Base-by-base conservation (phyloP, 1,140 invertebrate species). In the Marisa cornuarietis region DNA sequence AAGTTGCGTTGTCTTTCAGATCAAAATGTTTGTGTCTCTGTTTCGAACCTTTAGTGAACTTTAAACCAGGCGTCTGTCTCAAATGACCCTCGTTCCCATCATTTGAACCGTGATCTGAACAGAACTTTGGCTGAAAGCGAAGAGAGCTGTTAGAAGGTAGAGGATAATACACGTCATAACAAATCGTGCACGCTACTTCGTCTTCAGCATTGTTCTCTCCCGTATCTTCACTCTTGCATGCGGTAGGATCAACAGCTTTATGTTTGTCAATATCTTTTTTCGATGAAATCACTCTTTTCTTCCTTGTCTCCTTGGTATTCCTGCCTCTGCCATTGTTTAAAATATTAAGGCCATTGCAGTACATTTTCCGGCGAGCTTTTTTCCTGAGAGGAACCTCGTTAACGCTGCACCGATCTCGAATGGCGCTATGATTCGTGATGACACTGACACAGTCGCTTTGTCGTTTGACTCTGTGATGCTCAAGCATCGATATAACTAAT, bases 241-340 rank as follows among this genome's bases (percentile, higher is more conserved):
- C 69, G 24, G n/a, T 22, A 11, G 26, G 11, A 61, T 13, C 20
- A 26, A 20, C 20, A 61, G 54, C n/a, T 61, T 74, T 31, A 24
- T 18, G 72, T 26, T 61, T n/a, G 0, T n/a, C 54, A 1, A 74
- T 26, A 10, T 62, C 72, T 61, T n/a, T 58, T 61, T 74, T 74
- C 16, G 72, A 61, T 24, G 72, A 74, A 16, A 74, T 24, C 8
- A 74, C 72, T 14, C 58, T 7, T 52, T 74, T 74, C 72, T 61
- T 74, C 18, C 54, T 61, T 11, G 20, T 74, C 26, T 54, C 72
- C 58, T 74, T 74, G 5, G 20, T 24, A n/a, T 24, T 61, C 54
- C 61, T 74, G 20, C 72, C 72, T 61, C 72, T 61, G n/a, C 72
- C 72, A 61, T 61, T 74, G 13, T 62, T 52, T n/a, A 74, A 26